Conservation (phyloP, 2,113 vertebrate species). For the Dipodomys merriami region DNA sequence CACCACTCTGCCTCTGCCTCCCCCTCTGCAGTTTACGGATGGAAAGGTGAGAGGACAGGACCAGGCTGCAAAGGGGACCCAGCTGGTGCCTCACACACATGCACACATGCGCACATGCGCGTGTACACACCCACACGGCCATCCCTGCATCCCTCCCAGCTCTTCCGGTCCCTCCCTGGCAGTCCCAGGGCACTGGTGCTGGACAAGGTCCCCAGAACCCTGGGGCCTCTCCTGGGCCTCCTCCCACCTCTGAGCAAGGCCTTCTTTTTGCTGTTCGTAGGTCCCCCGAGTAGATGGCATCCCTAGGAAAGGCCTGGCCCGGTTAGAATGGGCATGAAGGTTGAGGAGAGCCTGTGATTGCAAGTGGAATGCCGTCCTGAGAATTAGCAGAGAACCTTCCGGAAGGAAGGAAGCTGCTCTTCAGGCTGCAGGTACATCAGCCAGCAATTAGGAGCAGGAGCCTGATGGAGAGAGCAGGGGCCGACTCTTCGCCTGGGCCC, state of each 20-base stretch:
- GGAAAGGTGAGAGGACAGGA: not conserved
- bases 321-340: not conserved
- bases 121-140: too few species aligned
- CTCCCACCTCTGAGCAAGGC: not conserved
- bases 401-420: not conserved
- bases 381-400: not conserved
- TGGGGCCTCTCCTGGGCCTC: not conserved
- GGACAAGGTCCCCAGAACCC: not conserved
- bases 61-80: not conserved
- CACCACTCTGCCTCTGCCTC: fast-evolving
- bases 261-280: not conserved
- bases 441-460: not conserved
- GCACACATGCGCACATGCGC: too few species aligned
- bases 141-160: too few species aligned
- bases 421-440: fast-evolving
- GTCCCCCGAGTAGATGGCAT: not conserved
- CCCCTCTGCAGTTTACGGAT: fast-evolving
- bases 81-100: not conserved
- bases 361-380: not conserved
- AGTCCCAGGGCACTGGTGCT: too few species aligned
- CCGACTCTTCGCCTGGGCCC: fast-evolving
- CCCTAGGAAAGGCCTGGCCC: not conserved
- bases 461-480: not conserved
- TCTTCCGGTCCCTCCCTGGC: not conserved
- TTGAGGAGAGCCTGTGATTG: not conserved